Conservation (phyloP, 2,797 vertebrate genomes). For the Mormyrops boulengeri region DNA sequence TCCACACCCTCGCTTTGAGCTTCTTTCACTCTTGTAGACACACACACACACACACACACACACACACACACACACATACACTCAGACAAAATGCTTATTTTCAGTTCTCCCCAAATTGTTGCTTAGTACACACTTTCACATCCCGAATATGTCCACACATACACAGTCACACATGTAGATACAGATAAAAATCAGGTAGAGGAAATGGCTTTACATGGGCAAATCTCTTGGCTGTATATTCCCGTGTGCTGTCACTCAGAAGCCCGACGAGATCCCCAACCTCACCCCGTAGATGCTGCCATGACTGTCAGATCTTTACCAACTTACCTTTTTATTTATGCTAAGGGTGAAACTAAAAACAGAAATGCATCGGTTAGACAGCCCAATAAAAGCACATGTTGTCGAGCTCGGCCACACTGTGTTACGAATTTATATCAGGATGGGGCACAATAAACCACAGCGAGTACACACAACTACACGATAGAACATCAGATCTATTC, state of each 20-base stretch:
- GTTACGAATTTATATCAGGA: not conserved
- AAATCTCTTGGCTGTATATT: not conserved
- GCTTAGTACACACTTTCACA: slow-evolving; percentile 2
- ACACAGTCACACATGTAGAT: not conserved
- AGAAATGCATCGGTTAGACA: not conserved
- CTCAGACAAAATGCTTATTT: not conserved
- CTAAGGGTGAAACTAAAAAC: not conserved
- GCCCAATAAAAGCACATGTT: not conserved
- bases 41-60: slow-evolving; percentile 10
- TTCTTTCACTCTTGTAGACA: not conserved
- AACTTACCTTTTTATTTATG: not conserved
- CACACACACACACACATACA: not conserved
- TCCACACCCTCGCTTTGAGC: not conserved
- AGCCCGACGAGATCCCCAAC: not conserved
- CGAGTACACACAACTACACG: not conserved
- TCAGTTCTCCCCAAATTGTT: not conserved
- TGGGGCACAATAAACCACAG: not conserved
- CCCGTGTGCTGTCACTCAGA: not conserved
- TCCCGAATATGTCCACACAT: not conserved
- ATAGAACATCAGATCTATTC: not conserved
- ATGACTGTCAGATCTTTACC: not conserved
- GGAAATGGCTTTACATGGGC: not conserved
- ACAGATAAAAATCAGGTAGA: not conserved
- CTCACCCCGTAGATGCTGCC: not conserved
- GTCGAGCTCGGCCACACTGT: not conserved